Evolutionary conservation across 2,888 invertebrate genomes (phyloP).

Genomic region (Crepidodera aurea): DNA sequence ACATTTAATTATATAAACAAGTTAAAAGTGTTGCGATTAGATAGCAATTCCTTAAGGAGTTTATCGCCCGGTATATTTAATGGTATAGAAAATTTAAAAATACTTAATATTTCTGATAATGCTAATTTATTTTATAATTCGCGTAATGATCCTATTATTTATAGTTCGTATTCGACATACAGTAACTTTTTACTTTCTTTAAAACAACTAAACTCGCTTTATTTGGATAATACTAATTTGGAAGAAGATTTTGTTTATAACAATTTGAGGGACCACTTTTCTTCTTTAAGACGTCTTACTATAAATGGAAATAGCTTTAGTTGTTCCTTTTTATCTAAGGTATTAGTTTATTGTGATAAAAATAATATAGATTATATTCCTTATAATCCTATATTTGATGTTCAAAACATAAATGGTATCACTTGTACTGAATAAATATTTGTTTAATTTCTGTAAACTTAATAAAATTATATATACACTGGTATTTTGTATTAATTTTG

Average conservation of each 20-base stretch:
- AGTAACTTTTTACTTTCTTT: neutral
- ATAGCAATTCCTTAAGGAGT: neutral
- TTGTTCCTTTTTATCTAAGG: neutral
- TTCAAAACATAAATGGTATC: neutral
- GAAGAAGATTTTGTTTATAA: neutral
- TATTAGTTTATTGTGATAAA: neutral
- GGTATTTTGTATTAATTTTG: no score
- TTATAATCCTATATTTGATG: neutral
- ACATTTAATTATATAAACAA: neutral
- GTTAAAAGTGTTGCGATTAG: neutral
- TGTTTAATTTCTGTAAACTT: no score
- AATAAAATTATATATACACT: no score
- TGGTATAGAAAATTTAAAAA: neutral
- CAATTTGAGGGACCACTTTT: neutral
- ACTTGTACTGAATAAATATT: neutral
- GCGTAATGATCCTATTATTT: no score
- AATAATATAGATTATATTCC: neutral
- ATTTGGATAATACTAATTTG: neutral
- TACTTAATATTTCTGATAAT: neutral
- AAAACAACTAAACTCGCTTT: neutral
- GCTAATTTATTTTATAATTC: neutral
- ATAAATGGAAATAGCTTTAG: neutral
- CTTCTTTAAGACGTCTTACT: neutral
- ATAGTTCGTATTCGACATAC: neutral
- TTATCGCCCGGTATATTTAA: neutral